Evolutionary conservation across 2,113 vertebrate species (phyloP).

Genomic region (Turdus rufiventris): DNA sequence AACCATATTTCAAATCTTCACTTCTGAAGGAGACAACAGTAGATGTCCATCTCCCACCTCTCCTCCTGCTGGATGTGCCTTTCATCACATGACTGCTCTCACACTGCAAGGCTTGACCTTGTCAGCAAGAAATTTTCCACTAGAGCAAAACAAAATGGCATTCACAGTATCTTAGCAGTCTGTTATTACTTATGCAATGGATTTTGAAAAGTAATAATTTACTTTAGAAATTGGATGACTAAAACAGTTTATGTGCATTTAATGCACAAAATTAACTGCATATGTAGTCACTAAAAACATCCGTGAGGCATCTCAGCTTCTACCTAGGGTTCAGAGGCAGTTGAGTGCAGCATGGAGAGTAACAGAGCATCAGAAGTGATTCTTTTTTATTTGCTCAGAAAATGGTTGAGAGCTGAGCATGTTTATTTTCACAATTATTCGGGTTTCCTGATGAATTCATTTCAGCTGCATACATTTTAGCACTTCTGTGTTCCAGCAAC

Average conservation of each 20-base stretch:
- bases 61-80: neutral
- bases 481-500: neutral
- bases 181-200: conserved; percentile 47
- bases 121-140: conserved; percentile 66
- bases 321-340: neutral
- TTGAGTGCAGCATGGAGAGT: neutral
- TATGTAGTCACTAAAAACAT: neutral
- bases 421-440: neutral
- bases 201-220: conserved; percentile 57
- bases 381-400: neutral
- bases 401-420: neutral
- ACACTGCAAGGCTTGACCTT: conserved; percentile 57
- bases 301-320: neutral
- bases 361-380: neutral
- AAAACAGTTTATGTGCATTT: conserved; percentile 4
- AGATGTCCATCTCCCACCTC: neutral
- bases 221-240: conserved; percentile 16
- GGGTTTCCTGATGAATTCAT: neutral
- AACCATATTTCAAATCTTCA: neutral
- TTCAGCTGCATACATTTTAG: neutral
- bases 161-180: conserved; percentile 25
- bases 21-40: neutral
- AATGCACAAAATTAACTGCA: conserved; percentile 19
- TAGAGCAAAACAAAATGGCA: conserved; percentile 52
- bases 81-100: conserved; percentile 34